Evolutionary conservation across 2,113 vertebrate species (phyloP).

Genomic region (Siphamia tubifer): DNA sequence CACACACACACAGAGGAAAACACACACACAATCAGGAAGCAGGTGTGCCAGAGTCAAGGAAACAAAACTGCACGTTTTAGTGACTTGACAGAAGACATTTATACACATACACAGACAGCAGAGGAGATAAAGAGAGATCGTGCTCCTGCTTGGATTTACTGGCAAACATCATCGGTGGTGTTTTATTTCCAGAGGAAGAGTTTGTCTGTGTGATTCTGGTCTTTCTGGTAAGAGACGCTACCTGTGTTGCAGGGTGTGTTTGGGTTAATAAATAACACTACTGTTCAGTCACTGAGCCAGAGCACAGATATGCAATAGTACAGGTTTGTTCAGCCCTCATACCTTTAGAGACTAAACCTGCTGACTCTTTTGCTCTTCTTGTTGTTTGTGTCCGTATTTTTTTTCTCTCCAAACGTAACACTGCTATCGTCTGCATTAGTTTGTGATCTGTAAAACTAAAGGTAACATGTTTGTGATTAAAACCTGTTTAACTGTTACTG

Average conservation of each 20-base stretch:
- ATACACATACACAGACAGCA: background rate
- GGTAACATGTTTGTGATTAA: background rate
- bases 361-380: background rate
- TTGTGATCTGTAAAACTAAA: too few relatives aligned
- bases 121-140: background rate
- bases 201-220: constrained; percentile 18
- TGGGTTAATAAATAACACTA: constrained; percentile 31
- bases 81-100: background rate
- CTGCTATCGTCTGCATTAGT: too few relatives aligned
- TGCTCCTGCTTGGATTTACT: constrained; percentile 19
- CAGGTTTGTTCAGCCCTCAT: constrained; percentile 19
- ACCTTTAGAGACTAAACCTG: constrained; percentile 10
- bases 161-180: background rate
- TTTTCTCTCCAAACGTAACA: constrained; percentile 1
- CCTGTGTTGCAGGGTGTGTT: constrained; percentile 18
- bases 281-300: background rate
- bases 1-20: constrained; percentile 3
- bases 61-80: constrained; percentile 9
- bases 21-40: constrained; percentile 35
- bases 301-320: constrained; percentile 38
- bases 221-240: constrained; percentile 46
- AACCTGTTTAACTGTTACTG: too few relatives aligned
- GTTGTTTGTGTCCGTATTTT: background rate
- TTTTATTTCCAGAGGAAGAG: constrained; percentile 18
- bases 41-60: constrained; percentile 11